Percentiles rank a stretch among this genome's conserved stretches.
Evolutionary conservation across 1,140 invertebrate genomes (phyloP).

Genomic region (Drosophila kepulauana): DNA sequence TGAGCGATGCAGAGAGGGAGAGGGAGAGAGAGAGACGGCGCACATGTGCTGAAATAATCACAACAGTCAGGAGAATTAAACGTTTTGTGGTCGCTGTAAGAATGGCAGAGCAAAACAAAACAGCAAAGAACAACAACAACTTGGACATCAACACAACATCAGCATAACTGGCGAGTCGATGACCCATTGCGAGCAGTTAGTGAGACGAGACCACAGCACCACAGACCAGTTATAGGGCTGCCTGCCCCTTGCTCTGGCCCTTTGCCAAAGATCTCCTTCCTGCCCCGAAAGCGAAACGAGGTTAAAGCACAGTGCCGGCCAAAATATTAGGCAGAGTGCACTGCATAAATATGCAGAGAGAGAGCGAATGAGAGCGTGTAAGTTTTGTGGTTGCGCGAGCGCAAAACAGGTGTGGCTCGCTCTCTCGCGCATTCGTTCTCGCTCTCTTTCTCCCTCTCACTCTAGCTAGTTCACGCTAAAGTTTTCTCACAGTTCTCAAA

Average conservation of each 20-base stretch:
- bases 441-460: background rate
- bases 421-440: background rate
- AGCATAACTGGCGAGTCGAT: slow-evolving; percentile 64
- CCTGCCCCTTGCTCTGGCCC: slow-evolving; percentile 28
- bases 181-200: slow-evolving; percentile 60
- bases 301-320: slow-evolving; percentile 66
- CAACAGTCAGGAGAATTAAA: background rate
- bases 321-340: slow-evolving; percentile 19
- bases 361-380: slow-evolving; percentile 1
- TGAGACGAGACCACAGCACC: slow-evolving; percentile 51
- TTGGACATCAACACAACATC: slow-evolving; percentile 7
- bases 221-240: slow-evolving; percentile 77
- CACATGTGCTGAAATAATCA: slow-evolving; percentile 6
- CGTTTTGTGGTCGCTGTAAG: slow-evolving; percentile 10
- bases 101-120: slow-evolving; percentile 71
- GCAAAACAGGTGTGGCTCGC: slow-evolving; percentile 74
- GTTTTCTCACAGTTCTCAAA: slow-evolving; percentile 49
- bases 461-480: background rate
- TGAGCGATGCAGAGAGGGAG: background rate
- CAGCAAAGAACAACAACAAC: slow-evolving; percentile 23
- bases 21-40: background rate
- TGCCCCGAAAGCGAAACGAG: slow-evolving; percentile 61
- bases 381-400: slow-evolving; percentile 52
- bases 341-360: no score
- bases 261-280: slow-evolving; percentile 17